phyloP scores from a whole-genome alignment of 2,888 invertebrate genomes.

The Tetragonisca angustula region DNA sequence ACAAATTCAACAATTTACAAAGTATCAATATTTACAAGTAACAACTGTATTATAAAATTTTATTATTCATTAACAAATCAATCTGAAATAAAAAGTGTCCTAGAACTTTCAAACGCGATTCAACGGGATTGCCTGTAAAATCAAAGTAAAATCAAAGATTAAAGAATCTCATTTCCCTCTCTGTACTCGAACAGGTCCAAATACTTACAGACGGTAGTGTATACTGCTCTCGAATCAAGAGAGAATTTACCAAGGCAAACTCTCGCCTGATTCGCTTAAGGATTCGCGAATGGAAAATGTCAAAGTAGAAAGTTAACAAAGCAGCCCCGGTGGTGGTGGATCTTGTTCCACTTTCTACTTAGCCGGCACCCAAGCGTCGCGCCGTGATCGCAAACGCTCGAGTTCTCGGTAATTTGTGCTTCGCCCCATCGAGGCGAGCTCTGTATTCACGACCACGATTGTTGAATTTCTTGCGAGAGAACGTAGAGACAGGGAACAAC shows the following conservation, averaged over 20 bases:
- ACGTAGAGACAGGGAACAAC: neutral
- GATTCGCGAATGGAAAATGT: neutral
- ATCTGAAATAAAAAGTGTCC: no score
- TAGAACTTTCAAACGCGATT: no score
- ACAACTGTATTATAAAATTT: no score
- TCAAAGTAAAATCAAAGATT: no score
- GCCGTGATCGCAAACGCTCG: neutral
- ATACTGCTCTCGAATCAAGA: neutral
- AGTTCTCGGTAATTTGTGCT: conserved; percentile 18
- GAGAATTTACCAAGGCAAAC: neutral
- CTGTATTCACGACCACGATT: conserved; percentile 6
- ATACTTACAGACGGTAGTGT: no score
- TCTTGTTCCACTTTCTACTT: neutral
- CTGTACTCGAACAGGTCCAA: no score
- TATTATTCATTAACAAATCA: no score
- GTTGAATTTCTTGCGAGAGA: conserved; percentile 20
- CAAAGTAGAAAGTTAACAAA: conserved; percentile 3
- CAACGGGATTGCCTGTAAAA: no score
- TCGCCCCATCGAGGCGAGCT: neutral
- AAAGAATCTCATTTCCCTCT: no score
- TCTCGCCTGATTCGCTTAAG: neutral
- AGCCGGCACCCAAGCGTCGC: neutral
- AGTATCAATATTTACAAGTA: no score
- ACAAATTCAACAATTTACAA: no score
- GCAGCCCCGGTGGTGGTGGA: neutral